Evolutionary conservation across 2,113 vertebrate genomes (phyloP).

Genomic region (Copsychus sechellarum): DNA sequence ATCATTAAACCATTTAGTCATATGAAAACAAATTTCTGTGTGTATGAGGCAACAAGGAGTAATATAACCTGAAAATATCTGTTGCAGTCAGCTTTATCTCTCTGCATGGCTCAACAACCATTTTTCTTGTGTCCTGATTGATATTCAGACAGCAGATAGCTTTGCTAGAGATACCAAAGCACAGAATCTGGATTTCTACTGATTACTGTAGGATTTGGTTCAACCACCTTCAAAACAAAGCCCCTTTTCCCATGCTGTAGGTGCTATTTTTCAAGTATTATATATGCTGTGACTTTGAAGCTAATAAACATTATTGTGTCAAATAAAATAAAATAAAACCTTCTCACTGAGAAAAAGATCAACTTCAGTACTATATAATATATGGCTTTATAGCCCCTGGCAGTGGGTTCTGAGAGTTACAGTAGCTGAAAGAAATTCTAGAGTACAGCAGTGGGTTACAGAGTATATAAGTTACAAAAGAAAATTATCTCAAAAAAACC

Average conservation of each 20-base stretch:
- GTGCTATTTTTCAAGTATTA: constrained; percentile 7
- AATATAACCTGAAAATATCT: neutral
- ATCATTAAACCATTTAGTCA: neutral
- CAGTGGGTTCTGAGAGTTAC: neutral
- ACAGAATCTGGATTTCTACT: neutral
- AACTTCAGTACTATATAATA: neutral
- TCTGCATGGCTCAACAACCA: neutral
- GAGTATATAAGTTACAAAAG: neutral
- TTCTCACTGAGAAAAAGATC: constrained; percentile 26
- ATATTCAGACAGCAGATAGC: neutral
- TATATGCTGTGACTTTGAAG: neutral
- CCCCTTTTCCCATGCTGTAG: neutral
- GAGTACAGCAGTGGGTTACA: neutral
- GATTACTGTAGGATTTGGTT: neutral
- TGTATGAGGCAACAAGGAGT: neutral
- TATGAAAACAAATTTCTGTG: neutral
- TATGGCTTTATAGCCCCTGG: constrained; percentile 28
- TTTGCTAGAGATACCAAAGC: constrained; percentile 1
- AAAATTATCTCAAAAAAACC: neutral
- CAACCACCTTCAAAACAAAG: neutral
- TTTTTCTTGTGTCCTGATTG: neutral
- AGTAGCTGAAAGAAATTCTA: neutral
- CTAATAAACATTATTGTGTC: constrained; percentile 25
- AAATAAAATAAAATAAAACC: constrained; percentile 21
- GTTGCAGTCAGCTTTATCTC: neutral